Evolutionary conservation across 2,888 invertebrate genomes (phyloP).

Genomic region (Xylocampa areola): DNA sequence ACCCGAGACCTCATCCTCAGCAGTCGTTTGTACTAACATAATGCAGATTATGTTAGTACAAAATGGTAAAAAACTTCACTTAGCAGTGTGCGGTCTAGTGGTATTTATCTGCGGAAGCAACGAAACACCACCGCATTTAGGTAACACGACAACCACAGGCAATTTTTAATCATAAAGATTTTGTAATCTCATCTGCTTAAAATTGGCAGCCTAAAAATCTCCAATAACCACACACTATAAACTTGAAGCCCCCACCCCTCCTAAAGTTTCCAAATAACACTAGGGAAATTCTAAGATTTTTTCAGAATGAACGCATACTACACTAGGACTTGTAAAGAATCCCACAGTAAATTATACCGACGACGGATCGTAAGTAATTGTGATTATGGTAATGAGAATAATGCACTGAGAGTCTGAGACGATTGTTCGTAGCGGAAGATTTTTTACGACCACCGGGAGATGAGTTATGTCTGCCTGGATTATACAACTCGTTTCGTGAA

Average conservation of each 20-base stretch:
- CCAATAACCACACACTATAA: slow-evolving; percentile 44
- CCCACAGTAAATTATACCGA: slow-evolving; percentile 54
- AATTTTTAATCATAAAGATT: slow-evolving; percentile 4
- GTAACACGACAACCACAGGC: neutral
- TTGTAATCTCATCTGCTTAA: slow-evolving; percentile 9
- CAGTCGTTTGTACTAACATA: too few relatives aligned
- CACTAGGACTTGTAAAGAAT: slow-evolving; percentile 42
- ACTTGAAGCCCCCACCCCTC: slow-evolving; percentile 13
- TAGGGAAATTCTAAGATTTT: slow-evolving; percentile 30
- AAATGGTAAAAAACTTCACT: too few relatives aligned
- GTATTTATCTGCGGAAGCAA: too few relatives aligned
- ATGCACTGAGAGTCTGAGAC: slow-evolving; percentile 53
- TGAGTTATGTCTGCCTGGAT: slow-evolving; percentile 56
- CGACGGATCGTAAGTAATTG: slow-evolving; percentile 66
- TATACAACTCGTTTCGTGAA: slow-evolving; percentile 46
- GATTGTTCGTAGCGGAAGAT: slow-evolving; percentile 54
- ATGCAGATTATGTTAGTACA: too few relatives aligned
- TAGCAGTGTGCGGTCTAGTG: too few relatives aligned
- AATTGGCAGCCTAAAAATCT: slow-evolving; percentile 21
- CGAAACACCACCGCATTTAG: too few relatives aligned
- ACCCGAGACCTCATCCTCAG: too few relatives aligned
- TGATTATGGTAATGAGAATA: slow-evolving; percentile 68
- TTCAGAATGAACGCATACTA: slow-evolving; percentile 50
- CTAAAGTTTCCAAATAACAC: neutral
- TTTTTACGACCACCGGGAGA: slow-evolving; percentile 63